Evolutionary conservation across 2,113 vertebrate species (phyloP), one percentile per base, ranked within the genome.

Genomic region (Psilopogon haemacephalus): DNA sequence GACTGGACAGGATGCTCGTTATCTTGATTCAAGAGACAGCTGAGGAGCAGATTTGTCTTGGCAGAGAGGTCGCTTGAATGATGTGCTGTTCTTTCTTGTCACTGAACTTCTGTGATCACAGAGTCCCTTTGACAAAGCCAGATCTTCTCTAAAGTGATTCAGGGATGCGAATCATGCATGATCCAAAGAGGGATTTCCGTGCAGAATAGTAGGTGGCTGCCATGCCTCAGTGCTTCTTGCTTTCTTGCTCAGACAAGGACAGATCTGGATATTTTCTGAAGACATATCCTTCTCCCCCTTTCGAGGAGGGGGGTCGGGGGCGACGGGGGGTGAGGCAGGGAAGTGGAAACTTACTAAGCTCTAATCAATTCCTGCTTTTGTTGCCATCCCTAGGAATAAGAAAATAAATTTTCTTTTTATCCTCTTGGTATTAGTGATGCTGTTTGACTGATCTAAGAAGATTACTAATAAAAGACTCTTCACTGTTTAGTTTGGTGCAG

Each of bases 381-480:
- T 58, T 92, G 56, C 20, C 7, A 18, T 72, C 64, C 23, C 24
- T 72, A 72, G 37, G 56, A 76, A 48, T 76, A 59, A 86, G 71
- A 63, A 21, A 54, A 23, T n/a, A 24, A 32, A 42, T 70, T 74
- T 65, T 50, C 26, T 23, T 77, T 75, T 89, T 87, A 87, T 85
- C 55, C 84, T 40, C 38, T 46, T 72, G 60, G 33, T 72, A 62
- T 88, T 79, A 76, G 67, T 33, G 40, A 15, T 95, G 85, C 56
- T 83, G 70, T 62, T 79, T 69, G 83, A 32, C 32, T 91, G 81
- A 46, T 5, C 5, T 79, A 59, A 93, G 88, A 65, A 52, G 89
- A 80, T 95, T 96, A 79, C 38, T 91, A 77, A 58, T 76, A 14
- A 85, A 89, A 82, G 78, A 30, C 58, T 63, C 62, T 33, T 69